Evolutionary conservation across 1,140 invertebrate genomes (phyloP).

Genomic region (Paracyclopina nana): DNA sequence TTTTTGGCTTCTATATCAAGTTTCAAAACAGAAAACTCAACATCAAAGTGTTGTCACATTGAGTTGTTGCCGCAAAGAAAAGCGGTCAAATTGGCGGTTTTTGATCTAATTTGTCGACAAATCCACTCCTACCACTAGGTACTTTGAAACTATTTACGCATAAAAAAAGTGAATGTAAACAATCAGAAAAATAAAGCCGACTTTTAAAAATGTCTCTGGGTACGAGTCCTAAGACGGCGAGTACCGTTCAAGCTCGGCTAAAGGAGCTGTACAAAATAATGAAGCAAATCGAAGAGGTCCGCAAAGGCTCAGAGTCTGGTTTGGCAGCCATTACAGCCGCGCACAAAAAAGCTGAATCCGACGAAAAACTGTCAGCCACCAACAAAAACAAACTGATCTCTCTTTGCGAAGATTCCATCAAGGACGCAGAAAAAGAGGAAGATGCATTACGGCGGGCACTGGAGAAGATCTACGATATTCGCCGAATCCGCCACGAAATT

Average conservation of each 20-base stretch:
- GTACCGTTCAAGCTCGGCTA: background rate
- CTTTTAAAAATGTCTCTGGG: too few species aligned
- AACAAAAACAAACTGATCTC: slow-evolving; percentile 20
- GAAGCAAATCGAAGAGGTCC: slow-evolving; percentile 7
- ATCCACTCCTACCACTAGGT: too few species aligned
- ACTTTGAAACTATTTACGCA: too few species aligned
- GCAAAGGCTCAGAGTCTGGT: slow-evolving; percentile 18
- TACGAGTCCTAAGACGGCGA: too few species aligned
- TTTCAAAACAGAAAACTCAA: too few species aligned
- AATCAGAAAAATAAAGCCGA: too few species aligned
- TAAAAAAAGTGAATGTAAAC: too few species aligned
- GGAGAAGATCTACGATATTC: slow-evolving; percentile 71
- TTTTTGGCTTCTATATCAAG: too few species aligned
- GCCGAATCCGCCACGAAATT: slow-evolving; percentile 64
- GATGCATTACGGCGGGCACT: slow-evolving; percentile 56
- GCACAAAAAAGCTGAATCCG: slow-evolving; percentile 23
- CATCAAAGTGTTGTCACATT: too few species aligned
- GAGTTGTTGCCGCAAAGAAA: too few species aligned
- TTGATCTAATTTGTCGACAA: too few species aligned
- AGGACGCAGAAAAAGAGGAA: slow-evolving; percentile 37
- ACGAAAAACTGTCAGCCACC: slow-evolving; percentile 22
- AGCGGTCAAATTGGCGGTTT: too few species aligned
- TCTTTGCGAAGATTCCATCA: slow-evolving; percentile 18
- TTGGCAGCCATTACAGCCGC: slow-evolving; percentile 23
- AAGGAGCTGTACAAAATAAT: slow-evolving; percentile 12